These are phyloP conservation scores for Eretmochelys imbricata DNA, from an alignment of 2,113 vertebrate species.

Conservation along the genomic window DNA sequence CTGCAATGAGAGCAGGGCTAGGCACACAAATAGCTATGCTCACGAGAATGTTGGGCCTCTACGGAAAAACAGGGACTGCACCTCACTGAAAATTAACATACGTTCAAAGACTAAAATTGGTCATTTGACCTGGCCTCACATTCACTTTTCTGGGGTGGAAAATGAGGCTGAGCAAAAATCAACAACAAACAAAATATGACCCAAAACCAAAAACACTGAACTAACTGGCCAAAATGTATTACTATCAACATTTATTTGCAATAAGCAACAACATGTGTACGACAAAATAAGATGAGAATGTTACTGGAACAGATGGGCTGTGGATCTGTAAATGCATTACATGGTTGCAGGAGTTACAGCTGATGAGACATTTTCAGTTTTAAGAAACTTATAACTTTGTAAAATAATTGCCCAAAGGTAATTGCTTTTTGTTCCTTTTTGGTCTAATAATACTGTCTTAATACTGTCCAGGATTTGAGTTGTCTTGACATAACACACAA, in stretches of 20 bases:
- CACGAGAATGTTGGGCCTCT: neutral
- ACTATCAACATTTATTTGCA: neutral
- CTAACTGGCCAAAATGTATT: neutral
- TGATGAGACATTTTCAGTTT: neutral
- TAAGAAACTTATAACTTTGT: neutral
- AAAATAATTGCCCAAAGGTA: neutral
- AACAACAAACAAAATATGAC: neutral
- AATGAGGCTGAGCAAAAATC: neutral
- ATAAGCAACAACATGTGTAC: neutral
- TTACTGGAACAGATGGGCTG: neutral
- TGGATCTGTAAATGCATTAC: neutral
- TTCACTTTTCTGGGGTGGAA: neutral
- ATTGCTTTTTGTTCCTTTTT: neutral
- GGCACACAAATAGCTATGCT: neutral
- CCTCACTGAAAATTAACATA: neutral
- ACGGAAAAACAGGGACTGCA: neutral
- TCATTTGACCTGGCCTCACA: neutral
- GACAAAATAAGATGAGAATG: neutral
- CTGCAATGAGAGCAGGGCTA: neutral
- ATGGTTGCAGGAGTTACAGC: neutral
- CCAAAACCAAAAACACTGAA: neutral
- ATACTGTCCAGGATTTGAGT: neutral
- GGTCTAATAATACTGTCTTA: neutral
- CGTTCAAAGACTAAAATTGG: neutral
- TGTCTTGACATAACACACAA: neutral